These are phyloP conservation scores for Drosophila arizonae DNA, from an alignment of 1,140 invertebrate genomes.

Conservation along the genomic window DNA sequence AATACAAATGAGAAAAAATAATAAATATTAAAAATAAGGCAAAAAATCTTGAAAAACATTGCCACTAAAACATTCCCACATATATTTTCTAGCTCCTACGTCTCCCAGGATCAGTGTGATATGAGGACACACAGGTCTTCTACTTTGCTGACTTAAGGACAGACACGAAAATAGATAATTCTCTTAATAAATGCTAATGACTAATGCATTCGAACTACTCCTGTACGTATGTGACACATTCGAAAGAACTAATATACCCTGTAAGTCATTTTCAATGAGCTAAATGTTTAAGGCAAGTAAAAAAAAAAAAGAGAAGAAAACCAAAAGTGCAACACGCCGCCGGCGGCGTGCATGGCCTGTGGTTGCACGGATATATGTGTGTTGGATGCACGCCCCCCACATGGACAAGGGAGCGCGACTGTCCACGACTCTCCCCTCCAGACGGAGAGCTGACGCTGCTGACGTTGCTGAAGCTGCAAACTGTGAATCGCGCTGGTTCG, in stretches of 20 bases:
- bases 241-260: background rate
- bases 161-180: too few relatives aligned
- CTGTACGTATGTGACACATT: too few relatives aligned
- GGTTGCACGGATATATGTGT: constrained; percentile 37
- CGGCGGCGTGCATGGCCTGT: constrained; percentile 42
- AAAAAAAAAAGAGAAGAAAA: background rate
- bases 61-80: too few relatives aligned
- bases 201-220: too few relatives aligned
- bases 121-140: too few relatives aligned
- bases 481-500: constrained; percentile 22
- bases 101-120: too few relatives aligned
- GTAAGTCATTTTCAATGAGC: background rate
- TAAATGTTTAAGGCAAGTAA: background rate
- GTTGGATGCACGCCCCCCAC: constrained; percentile 40
- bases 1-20: too few relatives aligned
- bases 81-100: too few relatives aligned
- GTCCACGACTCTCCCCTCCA: background rate
- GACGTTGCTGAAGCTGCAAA: background rate
- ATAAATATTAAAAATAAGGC: too few relatives aligned
- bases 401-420: constrained; percentile 23
- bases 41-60: too few relatives aligned
- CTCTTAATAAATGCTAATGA: too few relatives aligned
- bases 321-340: constrained; percentile 37
- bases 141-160: too few relatives aligned
- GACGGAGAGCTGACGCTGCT: background rate